phyloP scores from a whole-genome alignment of 2,797 vertebrate genomes.

The Rhynchotus rufescens region DNA sequence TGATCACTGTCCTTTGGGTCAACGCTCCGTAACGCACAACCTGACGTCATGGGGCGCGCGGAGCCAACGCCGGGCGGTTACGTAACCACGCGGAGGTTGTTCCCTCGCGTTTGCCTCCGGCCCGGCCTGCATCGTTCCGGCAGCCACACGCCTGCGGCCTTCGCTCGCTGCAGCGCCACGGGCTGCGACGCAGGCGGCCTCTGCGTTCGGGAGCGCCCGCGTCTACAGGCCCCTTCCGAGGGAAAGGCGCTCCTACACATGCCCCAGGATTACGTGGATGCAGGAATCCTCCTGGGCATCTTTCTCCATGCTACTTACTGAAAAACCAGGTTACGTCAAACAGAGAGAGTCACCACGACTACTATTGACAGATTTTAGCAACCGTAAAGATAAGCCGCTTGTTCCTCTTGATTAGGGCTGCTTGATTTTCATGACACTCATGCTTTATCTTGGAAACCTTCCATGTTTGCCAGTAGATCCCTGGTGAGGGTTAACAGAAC shows the following conservation, averaged over 20 bases:
- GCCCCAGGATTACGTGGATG: accelerated
- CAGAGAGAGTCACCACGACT: not conserved
- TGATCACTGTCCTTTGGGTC: conserved; percentile 50
- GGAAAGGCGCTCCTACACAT: not conserved
- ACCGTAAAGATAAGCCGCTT: not conserved
- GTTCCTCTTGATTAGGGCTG: not conserved
- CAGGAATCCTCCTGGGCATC: not conserved
- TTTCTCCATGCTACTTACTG: not conserved
- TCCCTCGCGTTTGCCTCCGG: conserved; percentile 14
- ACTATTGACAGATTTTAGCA: not conserved
- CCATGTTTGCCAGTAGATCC: not conserved
- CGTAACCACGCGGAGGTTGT: not conserved
- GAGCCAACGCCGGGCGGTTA: not conserved
- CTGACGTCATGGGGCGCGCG: conserved; percentile 29
- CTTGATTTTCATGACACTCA: not conserved
- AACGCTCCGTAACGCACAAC: conserved; percentile 6
- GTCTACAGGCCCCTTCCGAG: not conserved
- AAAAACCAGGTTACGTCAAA: not conserved
- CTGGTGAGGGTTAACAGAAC: not conserved
- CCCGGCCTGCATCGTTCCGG: not conserved
- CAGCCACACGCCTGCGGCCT: accelerated
- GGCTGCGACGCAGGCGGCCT: not conserved
- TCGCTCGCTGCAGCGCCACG: not conserved
- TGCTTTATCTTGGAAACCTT: not conserved
- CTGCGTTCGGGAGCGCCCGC: accelerated